These are phyloP conservation scores for Cavia aperea DNA, from an alignment of 2,113 vertebrate genomes.

Conservation along the genomic window DNA sequence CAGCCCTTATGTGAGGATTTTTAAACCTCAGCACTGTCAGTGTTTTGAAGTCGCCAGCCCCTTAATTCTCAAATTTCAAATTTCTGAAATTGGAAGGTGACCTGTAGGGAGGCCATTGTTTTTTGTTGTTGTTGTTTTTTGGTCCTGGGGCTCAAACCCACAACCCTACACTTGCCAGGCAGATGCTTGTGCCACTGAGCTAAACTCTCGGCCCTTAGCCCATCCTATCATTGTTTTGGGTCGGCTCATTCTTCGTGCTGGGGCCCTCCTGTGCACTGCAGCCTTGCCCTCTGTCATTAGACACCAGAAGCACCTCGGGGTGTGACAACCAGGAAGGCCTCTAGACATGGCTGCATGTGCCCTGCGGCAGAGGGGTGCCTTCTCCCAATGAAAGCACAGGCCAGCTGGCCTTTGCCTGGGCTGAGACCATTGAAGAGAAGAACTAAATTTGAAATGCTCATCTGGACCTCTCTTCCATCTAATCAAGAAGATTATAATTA, in stretches of 20 bases:
- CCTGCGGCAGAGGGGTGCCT: accelerated
- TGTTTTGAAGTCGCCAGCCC: too few relatives aligned
- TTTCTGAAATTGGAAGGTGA: too few relatives aligned
- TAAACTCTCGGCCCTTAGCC: constrained; percentile 36
- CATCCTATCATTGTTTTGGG: constrained; percentile 65
- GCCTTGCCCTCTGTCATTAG: neutral
- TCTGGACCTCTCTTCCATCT: neutral
- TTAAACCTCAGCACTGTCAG: neutral
- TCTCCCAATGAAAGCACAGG: neutral
- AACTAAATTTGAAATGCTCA: neutral
- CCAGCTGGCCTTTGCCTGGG: neutral
- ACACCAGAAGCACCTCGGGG: neutral
- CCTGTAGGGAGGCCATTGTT: too few relatives aligned
- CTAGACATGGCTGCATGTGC: accelerated
- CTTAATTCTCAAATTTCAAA: too few relatives aligned
- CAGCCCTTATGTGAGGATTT: neutral
- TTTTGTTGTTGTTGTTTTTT: too few relatives aligned
- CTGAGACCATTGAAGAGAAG: neutral
- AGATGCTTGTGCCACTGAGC: too few relatives aligned
- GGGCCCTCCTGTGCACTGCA: neutral
- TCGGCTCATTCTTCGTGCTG: accelerated
- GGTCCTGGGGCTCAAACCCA: too few relatives aligned
- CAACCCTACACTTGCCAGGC: too few relatives aligned
- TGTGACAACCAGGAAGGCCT: neutral
- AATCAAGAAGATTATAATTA: neutral